phyloP scores from a whole-genome alignment of 2,797 vertebrate genomes.

The Sebastes hubbsi region DNA sequence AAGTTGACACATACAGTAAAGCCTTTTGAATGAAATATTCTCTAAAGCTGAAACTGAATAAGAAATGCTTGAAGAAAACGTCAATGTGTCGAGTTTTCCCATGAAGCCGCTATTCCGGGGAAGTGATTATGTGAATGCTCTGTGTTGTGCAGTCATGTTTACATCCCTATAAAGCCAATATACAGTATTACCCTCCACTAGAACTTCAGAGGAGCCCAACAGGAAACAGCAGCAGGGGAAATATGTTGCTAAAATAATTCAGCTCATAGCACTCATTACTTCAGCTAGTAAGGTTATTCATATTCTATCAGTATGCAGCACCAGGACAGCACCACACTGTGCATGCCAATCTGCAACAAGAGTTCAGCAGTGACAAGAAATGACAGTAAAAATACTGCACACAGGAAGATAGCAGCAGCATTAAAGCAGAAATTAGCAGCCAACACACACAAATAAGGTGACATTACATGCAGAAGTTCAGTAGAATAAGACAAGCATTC shows the following conservation, averaged over 20 bases:
- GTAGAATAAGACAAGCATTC: background rate
- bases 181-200: background rate
- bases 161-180: background rate
- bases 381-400: background rate
- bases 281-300: background rate
- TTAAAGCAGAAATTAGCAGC: background rate
- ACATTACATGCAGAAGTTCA: background rate
- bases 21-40: background rate
- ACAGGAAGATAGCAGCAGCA: background rate
- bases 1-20: background rate
- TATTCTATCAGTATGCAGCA: background rate
- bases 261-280: slow-evolving; percentile 3
- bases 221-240: background rate
- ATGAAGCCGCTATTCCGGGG: background rate
- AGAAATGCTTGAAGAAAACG: background rate
- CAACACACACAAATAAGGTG: background rate
- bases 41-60: background rate
- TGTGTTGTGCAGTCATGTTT: background rate
- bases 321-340: background rate
- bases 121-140: background rate
- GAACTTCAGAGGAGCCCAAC: background rate
- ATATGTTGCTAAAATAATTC: background rate
- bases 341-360: background rate
- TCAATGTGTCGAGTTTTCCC: background rate
- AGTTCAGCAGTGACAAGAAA: background rate